Base-by-base conservation (phyloP, 2,113 vertebrate genomes). In the Dendropsophus ebraccatus region DNA sequence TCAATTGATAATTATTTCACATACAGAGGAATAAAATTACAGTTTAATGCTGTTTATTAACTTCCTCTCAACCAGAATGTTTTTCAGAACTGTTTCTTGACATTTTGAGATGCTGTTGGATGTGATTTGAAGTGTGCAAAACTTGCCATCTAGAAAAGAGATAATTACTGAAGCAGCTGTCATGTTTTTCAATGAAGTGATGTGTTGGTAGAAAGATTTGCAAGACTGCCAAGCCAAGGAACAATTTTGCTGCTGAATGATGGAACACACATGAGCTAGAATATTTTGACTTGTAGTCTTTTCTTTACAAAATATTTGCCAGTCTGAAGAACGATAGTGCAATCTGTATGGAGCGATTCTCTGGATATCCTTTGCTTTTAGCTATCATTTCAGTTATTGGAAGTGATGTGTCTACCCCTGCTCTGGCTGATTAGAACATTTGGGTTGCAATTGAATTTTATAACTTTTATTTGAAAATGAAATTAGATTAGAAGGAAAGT, bases 111-210 rank as follows among this genome's bases (percentile, higher is more conserved):
- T 81, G 78, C 49, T 45, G 62, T 86, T 86, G 77, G 84, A 80
- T 81, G 78, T 74, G 78, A 81, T 87, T 62, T 81, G 67, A 87
- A 87, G 85, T 81, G 85, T 72, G 45, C 78, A 81, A 87, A 81
- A 81, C 85, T 86, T 86, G 84, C 84, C 84, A 86, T 81, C 84
- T 86, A 86, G 84, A 86, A 86, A 86, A 60, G 67, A 86, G 84
- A 86, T 86, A 86, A 86, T 86, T 86, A 86, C 84, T 81, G 77
- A 86, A 86, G 84, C 84, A 86, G 67, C 85, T 87, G 85, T 87
- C 85, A 87, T 87, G 77, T 87, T 87, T 87, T 69, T 74, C 77
- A 87, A 87, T 87, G 85, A 87, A 81, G 67, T 74, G 85, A 87
- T 87, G 85, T 87, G 85, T 74, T 87, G 85, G 85, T 74, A 87